Conservation (phyloP, 2,797 vertebrate species). For the Silurus lanzhouensis region DNA sequence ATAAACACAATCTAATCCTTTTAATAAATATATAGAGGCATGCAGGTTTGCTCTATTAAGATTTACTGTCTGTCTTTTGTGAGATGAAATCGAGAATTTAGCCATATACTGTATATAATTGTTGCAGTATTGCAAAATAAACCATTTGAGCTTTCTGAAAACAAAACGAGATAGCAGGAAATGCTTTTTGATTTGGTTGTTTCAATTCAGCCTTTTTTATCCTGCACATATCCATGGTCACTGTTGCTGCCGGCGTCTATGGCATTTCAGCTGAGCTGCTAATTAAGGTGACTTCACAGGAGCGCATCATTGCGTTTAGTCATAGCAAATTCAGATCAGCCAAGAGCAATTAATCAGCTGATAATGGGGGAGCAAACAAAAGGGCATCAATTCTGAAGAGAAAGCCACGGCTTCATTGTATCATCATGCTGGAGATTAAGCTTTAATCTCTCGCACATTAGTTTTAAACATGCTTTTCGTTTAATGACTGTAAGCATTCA, state of each 20-base stretch:
- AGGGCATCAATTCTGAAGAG: conserved; percentile 40
- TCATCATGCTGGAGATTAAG: conserved; percentile 32
- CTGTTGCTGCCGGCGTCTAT: conserved; percentile 10
- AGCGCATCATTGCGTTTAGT: conserved; percentile 40
- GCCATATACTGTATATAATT: neutral
- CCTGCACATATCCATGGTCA: neutral
- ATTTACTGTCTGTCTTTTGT: neutral
- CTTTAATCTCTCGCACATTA: conserved; percentile 48
- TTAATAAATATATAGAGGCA: no score
- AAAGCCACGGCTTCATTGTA: conserved; percentile 40
- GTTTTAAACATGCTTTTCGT: conserved; percentile 38
- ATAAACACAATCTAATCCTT: no score
- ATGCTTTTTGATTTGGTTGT: conserved; percentile 38
- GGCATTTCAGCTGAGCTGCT: conserved; percentile 44
- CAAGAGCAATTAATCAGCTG: conserved; percentile 44
- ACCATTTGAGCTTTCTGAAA: conserved; percentile 31
- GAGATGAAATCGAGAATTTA: neutral
- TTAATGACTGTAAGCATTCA: conserved; percentile 47
- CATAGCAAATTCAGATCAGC: conserved; percentile 44
- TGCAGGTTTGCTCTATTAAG: neutral
- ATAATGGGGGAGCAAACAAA: conserved; percentile 35
- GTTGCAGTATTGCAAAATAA: conserved; percentile 15
- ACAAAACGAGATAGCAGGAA: conserved; percentile 20
- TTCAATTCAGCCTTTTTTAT: conserved; percentile 43
- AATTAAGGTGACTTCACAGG: conserved; percentile 57